phyloP scores from a whole-genome alignment of 2,888 invertebrate genomes.

The Opisthograptis luteolata region DNA sequence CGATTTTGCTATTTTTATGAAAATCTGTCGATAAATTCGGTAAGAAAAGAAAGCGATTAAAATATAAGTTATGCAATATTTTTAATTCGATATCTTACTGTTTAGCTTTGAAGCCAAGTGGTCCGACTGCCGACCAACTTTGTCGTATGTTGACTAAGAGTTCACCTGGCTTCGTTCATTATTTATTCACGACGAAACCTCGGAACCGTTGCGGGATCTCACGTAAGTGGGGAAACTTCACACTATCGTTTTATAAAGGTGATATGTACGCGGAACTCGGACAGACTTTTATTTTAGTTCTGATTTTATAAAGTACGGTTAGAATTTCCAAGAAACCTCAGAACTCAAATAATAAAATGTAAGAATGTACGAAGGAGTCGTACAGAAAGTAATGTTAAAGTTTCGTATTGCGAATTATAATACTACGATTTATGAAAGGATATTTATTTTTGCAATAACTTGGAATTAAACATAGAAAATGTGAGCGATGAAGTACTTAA shows the following conservation, averaged over 20 bases:
- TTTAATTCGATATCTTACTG: not conserved
- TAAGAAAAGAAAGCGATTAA: not conserved
- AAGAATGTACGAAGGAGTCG: too few relatives aligned
- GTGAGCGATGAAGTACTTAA: too few relatives aligned
- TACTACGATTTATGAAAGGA: too few relatives aligned
- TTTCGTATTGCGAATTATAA: too few relatives aligned
- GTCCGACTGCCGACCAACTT: conserved; percentile 31
- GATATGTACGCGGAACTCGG: conserved; percentile 27
- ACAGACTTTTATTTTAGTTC: conserved; percentile 26
- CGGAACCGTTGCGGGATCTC: conserved; percentile 53
- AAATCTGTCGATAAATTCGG: too few relatives aligned
- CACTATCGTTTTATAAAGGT: conserved; percentile 55
- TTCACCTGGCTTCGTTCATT: conserved; percentile 49
- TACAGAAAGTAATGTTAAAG: too few relatives aligned
- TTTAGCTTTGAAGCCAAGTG: conserved; percentile 28
- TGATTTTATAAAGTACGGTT: conserved; percentile 20
- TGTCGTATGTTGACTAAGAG: conserved; percentile 40
- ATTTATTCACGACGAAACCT: conserved; percentile 65
- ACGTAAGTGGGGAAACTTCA: conserved; percentile 54
- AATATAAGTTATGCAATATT: not conserved
- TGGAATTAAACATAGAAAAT: too few relatives aligned
- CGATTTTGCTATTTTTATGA: too few relatives aligned
- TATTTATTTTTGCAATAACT: too few relatives aligned
- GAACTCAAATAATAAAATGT: too few relatives aligned
- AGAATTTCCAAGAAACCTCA: conserved; percentile 3